These are phyloP conservation scores for Proisotoma minuta DNA, from an alignment of 2,888 invertebrate species.

Conservation along the genomic window DNA sequence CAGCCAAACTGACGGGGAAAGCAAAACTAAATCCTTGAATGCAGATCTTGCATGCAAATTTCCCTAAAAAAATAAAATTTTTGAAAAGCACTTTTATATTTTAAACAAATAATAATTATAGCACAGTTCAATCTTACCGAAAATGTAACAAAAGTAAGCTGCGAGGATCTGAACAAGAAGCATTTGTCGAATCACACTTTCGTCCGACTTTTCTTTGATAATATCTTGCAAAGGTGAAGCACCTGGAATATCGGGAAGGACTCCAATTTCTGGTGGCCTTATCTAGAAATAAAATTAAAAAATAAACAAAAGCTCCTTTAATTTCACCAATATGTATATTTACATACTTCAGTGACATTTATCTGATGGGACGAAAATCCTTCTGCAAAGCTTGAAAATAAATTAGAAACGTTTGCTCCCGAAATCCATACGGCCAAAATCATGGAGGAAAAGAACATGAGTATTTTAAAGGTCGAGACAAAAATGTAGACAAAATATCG, in stretches of 20 bases:
- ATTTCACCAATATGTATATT: neutral
- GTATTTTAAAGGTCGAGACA: slow-evolving; percentile 85
- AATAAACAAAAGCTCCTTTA: neutral
- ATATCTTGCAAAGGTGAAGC: slow-evolving; percentile 54
- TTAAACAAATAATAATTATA: too few relatives aligned
- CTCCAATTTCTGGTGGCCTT: slow-evolving; percentile 42
- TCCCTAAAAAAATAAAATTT: slow-evolving; percentile 56
- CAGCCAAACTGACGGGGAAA: slow-evolving; percentile 87
- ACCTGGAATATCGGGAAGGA: slow-evolving; percentile 68
- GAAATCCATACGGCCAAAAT: slow-evolving; percentile 68
- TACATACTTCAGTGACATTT: slow-evolving; percentile 64
- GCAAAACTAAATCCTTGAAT: slow-evolving; percentile 97
- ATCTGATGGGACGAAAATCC: slow-evolving; percentile 76
- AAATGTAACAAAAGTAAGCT: slow-evolving; percentile 4
- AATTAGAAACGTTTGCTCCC: slow-evolving; percentile 69
- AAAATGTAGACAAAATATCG: slow-evolving; percentile 87
- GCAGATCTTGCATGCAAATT: slow-evolving; percentile 92
- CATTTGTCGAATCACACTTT: slow-evolving; percentile 32
- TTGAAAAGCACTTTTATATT: neutral
- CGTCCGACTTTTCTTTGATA: slow-evolving; percentile 39
- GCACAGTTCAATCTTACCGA: neutral
- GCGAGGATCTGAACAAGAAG: slow-evolving; percentile 28
- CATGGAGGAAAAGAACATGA: slow-evolving; percentile 70
- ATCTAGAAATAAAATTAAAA: slow-evolving; percentile 3
- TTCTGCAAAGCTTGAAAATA: slow-evolving; percentile 68